These are phyloP conservation scores for Apaloderma vittatum DNA, from an alignment of 2,113 vertebrate species.

Conservation along the genomic window DNA sequence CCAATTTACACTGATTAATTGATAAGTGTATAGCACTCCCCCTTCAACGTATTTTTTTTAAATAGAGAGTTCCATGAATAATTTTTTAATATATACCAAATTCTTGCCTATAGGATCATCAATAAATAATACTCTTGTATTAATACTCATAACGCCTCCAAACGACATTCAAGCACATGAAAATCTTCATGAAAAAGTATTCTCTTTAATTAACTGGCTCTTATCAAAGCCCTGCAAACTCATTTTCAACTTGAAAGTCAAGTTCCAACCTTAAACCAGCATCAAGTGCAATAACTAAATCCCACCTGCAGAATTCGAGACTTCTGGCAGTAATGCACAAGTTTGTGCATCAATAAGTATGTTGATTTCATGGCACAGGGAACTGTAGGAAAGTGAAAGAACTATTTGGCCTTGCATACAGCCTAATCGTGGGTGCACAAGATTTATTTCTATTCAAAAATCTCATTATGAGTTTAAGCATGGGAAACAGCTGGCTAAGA, in stretches of 20 bases:
- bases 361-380: not conserved
- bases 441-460: not conserved
- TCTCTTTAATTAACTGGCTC: not conserved
- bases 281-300: not conserved
- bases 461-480: not conserved
- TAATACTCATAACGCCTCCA: not conserved
- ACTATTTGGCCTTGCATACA: not conserved
- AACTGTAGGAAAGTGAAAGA: not conserved
- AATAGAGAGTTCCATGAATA: not conserved
- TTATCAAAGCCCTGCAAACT: not conserved
- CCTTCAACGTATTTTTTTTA: not conserved
- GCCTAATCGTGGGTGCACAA: not conserved
- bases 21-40: not conserved
- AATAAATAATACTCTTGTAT: not conserved
- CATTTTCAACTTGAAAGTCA: not conserved
- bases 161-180: not conserved
- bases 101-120: not conserved
- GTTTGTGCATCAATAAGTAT: rapidly evolving
- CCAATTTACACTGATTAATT: not conserved
- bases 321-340: not conserved
- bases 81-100: not conserved
- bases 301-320: not conserved
- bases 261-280: not conserved
- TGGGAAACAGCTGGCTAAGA: not conserved
- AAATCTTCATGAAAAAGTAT: not conserved